A percentile compares a stretch with the other conserved stretches of the same genome.
phyloP scores from a whole-genome alignment of 2,113 vertebrate species.

The Pangasianodon gigas region DNA sequence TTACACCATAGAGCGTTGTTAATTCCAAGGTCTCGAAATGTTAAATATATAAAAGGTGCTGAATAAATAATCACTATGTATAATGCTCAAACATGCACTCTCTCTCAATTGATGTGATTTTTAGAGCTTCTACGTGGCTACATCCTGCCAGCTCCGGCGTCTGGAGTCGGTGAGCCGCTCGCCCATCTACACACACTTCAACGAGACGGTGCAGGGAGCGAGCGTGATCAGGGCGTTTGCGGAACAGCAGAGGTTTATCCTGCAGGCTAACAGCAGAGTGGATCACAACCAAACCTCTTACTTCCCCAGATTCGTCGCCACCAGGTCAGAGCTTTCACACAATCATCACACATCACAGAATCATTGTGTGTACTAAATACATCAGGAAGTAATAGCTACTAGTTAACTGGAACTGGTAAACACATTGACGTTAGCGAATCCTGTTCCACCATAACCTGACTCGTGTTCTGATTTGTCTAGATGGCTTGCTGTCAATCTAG shows the following conservation, averaged over 20 bases:
- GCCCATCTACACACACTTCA: slow-evolving; percentile 88
- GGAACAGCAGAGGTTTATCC: slow-evolving; percentile 79
- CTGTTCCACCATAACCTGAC: not conserved
- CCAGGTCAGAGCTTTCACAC: slow-evolving; percentile 67
- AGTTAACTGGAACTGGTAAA: not conserved
- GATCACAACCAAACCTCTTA: slow-evolving; percentile 84
- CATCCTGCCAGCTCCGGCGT: slow-evolving; percentile 88
- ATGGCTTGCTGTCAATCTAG: slow-evolving; percentile 90
- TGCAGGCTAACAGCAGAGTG: slow-evolving; percentile 74
- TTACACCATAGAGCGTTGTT: too few species aligned
- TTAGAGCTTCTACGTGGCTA: slow-evolving; percentile 86
- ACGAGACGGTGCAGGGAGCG: slow-evolving; percentile 86
- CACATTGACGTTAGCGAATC: not conserved
- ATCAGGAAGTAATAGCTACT: not conserved
- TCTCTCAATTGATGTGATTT: not conserved
- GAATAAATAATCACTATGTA: too few species aligned
- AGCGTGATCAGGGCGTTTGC: slow-evolving; percentile 83
- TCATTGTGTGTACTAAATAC: not conserved
- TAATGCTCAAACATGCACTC: too few species aligned
- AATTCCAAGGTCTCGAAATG: too few species aligned
- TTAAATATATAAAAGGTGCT: not conserved
- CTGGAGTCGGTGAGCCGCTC: slow-evolving; percentile 87
- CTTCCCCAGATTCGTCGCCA: slow-evolving; percentile 83
- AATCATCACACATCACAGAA: not conserved
- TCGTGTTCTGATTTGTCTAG: slow-evolving; percentile 59